These are phyloP conservation scores for Jaculus jaculus DNA, from an alignment of 2,113 vertebrate species.

Conservation along the genomic window DNA sequence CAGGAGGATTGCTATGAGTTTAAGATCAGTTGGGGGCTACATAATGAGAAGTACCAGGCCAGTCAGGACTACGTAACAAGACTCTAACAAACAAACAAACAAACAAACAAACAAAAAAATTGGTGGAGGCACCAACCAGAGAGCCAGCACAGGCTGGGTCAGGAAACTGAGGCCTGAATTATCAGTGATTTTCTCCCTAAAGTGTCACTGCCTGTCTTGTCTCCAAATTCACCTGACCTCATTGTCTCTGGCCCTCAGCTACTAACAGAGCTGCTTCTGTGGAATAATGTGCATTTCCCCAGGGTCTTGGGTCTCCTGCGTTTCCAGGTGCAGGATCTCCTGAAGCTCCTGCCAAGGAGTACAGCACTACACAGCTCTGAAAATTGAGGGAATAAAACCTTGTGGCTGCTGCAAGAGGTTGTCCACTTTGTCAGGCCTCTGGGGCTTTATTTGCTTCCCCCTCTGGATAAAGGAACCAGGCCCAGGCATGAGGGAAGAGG, in stretches of 20 bases:
- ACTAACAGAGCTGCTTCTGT: background rate
- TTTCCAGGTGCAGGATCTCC: constrained; percentile 27
- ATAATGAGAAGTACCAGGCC: too few species aligned
- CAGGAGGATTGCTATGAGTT: background rate
- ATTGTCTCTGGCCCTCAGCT: background rate
- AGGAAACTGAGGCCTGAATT: constrained; percentile 16
- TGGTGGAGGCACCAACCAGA: background rate
- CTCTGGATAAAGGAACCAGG: constrained; percentile 17
- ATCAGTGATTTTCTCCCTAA: background rate
- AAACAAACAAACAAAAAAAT: background rate
- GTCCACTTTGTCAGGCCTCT: background rate
- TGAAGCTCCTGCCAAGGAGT: background rate
- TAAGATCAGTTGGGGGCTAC: background rate
- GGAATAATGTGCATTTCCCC: background rate
- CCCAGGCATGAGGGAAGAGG: background rate
- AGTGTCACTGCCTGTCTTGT: background rate
- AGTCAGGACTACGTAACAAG: background rate
- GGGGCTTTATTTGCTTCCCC: background rate
- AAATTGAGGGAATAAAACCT: background rate
- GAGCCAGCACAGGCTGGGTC: background rate
- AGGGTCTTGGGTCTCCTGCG: background rate
- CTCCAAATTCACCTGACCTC: background rate
- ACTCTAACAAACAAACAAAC: background rate
- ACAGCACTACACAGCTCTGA: background rate
- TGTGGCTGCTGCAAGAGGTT: background rate